Evolutionary conservation across 2,113 vertebrate species (phyloP), one percentile per base, ranked within the genome.

Genomic region (Grammomys dolichurus): DNA sequence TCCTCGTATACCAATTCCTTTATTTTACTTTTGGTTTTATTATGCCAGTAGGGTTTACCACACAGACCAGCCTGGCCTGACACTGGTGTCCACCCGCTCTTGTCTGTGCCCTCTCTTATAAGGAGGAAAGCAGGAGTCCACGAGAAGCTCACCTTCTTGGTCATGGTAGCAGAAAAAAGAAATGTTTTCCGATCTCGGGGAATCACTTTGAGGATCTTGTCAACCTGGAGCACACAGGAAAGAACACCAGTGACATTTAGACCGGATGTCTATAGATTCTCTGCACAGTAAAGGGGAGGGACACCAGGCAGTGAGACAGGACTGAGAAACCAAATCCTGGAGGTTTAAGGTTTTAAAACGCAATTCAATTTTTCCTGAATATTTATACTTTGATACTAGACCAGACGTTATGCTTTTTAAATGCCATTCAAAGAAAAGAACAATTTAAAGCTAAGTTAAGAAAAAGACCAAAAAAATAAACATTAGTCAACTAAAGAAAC

Each of bases 151-250:
- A 99, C 99, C 99, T 99, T 99, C 98, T 99, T 99, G 31, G 99
- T 99, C 99, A 99, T 99, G 43, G 99, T 99, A 87, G 99, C 99
- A 73, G 99, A 99, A 98, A 99, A 99, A 33, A 99, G 98, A 90
- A 99, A 99, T 0, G 99, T 99, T 56, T 98, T 99, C 94, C 99
- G 99, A 31, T 99, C 99, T 98, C 99, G 98, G 65, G 99, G 99
- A 98, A 99, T 99, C 97, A 99, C 99, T 98, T 99, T 99, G 87
- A 99, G 84, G 95, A 99, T 99, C 98, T 99, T 99, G 98, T 99
- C 99, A 95, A 99, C 99, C 99, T 99, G 97, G 24, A 84, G 89
- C 65, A 92, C 91, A 92, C 2, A 48, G 9, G 92, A 89, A 92
- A 77, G 90, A 95, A 92, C 1, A 0, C 5, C 93, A 97, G 95